Evolutionary conservation across 2,113 vertebrate genomes (phyloP), one percentile per base, ranked within the genome.

Genomic region (Cervus canadensis): DNA sequence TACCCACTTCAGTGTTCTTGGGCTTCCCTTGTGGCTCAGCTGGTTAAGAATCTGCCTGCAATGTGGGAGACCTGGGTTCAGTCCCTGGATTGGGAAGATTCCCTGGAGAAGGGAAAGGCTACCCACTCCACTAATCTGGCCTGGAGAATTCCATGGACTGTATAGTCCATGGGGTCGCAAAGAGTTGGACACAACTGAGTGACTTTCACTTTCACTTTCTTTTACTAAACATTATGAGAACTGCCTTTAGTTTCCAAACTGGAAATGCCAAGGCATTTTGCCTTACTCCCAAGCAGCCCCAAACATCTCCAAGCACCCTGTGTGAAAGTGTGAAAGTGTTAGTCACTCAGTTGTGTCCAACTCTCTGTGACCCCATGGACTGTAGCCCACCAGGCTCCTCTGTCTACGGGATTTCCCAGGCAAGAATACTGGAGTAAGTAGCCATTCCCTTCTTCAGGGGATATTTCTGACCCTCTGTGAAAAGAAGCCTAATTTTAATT

Each of bases 221-320:
- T 64, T 64, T 9, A 17, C 62, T 64, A n/a, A 64, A 64, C 43
- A 3, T 1, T 50, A 64, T 0, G 2, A 97, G 60, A 97, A 84
- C 40, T 57, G 33, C 21, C 33, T 36, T n/a, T 50, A 2, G 94
- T 94, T 96, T 81, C 90, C 40, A 45, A 79, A 62, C 16, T 6
- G 36, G 67, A 81, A 48, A 40, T 0, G 0, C 43, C 23, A 1
- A 43, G 28, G 5, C 13, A 2, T 21, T 14, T 7, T 76, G 23
- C 30, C 10, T 3, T 13, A 3, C 5, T 6, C 17, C 45, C 23
- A 2, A 1, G 9, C 30, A 33, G 84, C 26, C 11, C 36, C 7
- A 0, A 40, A 64, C 23, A 6, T 3, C 30, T 17, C 14, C 12
- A 15, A 8, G 81, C 2, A 2, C 15, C 76, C 26, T 40, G 0